Percentiles rank a stretch among this genome's conserved stretches.
These are phyloP conservation scores for Blastomussa wellsi DNA, from an alignment of 92 coral and sea anemone species.

Conservation along the genomic window DNA sequence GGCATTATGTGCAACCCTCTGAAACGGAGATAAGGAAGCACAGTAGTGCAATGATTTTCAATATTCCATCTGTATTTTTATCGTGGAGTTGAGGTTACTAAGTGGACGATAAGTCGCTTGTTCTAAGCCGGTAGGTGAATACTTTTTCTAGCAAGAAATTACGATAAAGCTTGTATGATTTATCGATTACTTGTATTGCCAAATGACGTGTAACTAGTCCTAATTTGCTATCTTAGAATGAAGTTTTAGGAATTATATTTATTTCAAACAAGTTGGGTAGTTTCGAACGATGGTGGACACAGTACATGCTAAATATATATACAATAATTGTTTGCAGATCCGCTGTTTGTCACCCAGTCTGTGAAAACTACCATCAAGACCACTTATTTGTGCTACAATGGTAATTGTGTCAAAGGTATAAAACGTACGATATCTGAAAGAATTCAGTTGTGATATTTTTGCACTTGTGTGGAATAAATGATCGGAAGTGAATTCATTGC, in stretches of 20 bases:
- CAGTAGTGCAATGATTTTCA: neutral
- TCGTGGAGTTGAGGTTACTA: neutral
- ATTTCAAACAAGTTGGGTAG: neutral
- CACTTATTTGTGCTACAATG: conserved; percentile 16
- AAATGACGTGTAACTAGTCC: neutral
- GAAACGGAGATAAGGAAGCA: neutral
- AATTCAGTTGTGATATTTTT: neutral
- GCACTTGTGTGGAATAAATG: neutral
- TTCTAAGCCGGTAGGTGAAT: conserved; percentile 22
- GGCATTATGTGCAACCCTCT: neutral
- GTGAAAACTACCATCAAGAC: neutral
- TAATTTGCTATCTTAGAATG: neutral
- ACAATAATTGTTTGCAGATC: conserved; percentile 13
- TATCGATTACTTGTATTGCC: neutral
- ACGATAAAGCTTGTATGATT: neutral
- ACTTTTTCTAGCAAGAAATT: neutral
- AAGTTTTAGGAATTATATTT: neutral
- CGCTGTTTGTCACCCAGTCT: neutral
- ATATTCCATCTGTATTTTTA: neutral
- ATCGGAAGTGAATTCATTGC: conserved; percentile 14
- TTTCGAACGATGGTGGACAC: neutral
- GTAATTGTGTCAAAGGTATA: conserved; percentile 47
- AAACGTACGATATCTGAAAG: neutral
- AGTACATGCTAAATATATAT: no score
- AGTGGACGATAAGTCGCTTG: conserved; percentile 1